These are phyloP conservation scores for Cryptosula pallasiana DNA, from an alignment of 2,888 invertebrate species.

Conservation along the genomic window DNA sequence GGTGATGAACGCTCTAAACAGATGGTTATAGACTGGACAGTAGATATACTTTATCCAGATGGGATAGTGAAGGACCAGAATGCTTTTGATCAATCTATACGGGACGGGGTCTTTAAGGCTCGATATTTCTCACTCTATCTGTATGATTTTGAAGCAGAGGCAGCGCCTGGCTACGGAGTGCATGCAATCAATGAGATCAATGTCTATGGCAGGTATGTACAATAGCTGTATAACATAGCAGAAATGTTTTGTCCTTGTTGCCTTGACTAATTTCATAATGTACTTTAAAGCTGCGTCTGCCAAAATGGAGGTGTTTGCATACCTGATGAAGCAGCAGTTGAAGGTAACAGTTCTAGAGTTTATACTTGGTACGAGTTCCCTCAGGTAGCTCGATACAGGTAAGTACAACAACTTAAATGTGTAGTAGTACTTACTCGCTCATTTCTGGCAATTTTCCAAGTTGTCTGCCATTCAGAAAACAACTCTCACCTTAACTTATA, in stretches of 20 bases:
- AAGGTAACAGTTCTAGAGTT: not conserved
- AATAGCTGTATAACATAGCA: not conserved
- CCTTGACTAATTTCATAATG: too few species aligned
- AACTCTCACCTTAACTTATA: too few species aligned
- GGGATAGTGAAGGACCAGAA: not conserved
- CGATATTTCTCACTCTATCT: not conserved
- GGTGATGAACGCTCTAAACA: too few species aligned
- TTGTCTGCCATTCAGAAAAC: too few species aligned
- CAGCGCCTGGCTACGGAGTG: too few species aligned
- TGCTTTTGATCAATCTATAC: not conserved
- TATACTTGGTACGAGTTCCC: not conserved
- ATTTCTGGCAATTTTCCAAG: too few species aligned
- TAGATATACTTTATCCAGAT: not conserved
- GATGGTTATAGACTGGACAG: not conserved
- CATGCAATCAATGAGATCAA: not conserved
- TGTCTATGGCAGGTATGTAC: slow-evolving; percentile 4
- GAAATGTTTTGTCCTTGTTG: not conserved
- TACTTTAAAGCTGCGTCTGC: not conserved
- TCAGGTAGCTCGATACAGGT: not conserved
- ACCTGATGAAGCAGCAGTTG: not conserved
- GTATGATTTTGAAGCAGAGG: not conserved
- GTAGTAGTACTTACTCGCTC: too few species aligned
- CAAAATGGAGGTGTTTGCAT: not conserved
- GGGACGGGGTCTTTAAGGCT: not conserved
- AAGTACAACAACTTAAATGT: too few species aligned